Evolutionary conservation across 2,888 invertebrate genomes (phyloP).

Genomic region (Vannuccia rotundouncinata): DNA sequence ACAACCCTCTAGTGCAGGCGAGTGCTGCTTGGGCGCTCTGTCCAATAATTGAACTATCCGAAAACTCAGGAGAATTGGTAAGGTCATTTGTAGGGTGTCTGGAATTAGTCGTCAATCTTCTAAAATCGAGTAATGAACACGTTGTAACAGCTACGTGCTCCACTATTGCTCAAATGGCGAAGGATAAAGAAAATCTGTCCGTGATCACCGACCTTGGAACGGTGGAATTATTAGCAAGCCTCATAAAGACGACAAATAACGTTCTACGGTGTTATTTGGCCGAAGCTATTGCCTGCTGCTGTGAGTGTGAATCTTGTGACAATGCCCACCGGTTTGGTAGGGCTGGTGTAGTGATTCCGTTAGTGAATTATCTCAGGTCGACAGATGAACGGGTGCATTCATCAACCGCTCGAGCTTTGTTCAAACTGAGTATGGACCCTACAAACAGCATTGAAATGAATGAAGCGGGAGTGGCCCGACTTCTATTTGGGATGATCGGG

Average conservation of each 20-base stretch:
- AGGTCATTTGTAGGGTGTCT: slow-evolving; percentile 86
- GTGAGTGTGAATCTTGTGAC: not conserved
- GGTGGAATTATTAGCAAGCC: slow-evolving; percentile 73
- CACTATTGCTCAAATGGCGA: slow-evolving; percentile 76
- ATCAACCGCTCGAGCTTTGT: not conserved
- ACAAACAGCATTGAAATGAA: slow-evolving; percentile 31
- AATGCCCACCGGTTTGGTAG: slow-evolving; percentile 23
- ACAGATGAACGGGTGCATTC: not conserved
- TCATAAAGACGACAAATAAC: slow-evolving; percentile 61
- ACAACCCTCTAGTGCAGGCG: slow-evolving; percentile 72
- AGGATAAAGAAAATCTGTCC: slow-evolving; percentile 81
- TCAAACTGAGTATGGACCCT: not conserved
- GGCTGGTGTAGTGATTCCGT: slow-evolving; percentile 20
- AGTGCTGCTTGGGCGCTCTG: slow-evolving; percentile 85
- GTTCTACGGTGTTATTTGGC: not conserved
- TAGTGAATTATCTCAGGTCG: slow-evolving; percentile 19
- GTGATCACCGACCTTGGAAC: slow-evolving; percentile 82
- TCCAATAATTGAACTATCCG: slow-evolving; percentile 79
- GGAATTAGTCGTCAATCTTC: slow-evolving; percentile 76
- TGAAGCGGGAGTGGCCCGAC: slow-evolving; percentile 12
- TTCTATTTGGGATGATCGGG: slow-evolving; percentile 2
- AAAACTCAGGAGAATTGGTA: slow-evolving; percentile 84
- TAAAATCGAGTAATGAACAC: slow-evolving; percentile 70
- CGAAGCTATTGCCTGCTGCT: slow-evolving; percentile 22
- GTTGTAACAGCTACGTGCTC: slow-evolving; percentile 83